A percentile compares a stretch with the other conserved stretches of the same genome.
These are phyloP conservation scores for Cotesia glomerata DNA, from an alignment of 1,140 invertebrate species.

Conservation along the genomic window DNA sequence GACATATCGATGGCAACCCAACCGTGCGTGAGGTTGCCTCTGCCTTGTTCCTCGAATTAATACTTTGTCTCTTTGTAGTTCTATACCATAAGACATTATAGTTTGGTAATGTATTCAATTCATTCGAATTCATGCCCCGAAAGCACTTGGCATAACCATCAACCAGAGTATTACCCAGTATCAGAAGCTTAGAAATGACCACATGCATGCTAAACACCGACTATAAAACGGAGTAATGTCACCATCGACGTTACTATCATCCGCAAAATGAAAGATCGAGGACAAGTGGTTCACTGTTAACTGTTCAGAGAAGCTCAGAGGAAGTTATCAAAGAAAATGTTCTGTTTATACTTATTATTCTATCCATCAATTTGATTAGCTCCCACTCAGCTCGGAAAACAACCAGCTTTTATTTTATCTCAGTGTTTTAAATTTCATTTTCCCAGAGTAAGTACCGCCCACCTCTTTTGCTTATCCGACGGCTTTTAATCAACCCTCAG, in stretches of 20 bases:
- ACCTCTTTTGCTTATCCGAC: slow-evolving; percentile 32
- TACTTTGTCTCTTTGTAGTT: too few species aligned
- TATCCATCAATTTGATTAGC: neutral
- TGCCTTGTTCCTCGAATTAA: neutral
- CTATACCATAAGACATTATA: neutral
- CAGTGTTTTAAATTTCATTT: slow-evolving; percentile 9
- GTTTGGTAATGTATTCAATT: neutral
- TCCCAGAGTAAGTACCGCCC: slow-evolving; percentile 12
- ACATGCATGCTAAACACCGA: slow-evolving; percentile 52
- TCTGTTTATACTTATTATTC: too few species aligned
- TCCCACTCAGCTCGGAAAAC: neutral
- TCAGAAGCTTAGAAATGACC: slow-evolving; percentile 52
- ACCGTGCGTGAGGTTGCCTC: slow-evolving; percentile 27
- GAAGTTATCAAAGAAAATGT: too few species aligned
- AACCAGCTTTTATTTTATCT: neutral
- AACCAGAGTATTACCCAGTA: slow-evolving; percentile 6
- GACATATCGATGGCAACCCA: slow-evolving; percentile 33
- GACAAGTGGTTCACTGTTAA: too few species aligned
- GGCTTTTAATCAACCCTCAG: slow-evolving; percentile 35
- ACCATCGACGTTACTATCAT: too few species aligned
- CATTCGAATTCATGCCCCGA: neutral
- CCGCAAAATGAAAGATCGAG: too few species aligned
- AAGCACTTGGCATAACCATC: neutral
- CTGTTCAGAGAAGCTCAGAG: too few species aligned
- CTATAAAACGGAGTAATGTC: too few species aligned